Percentiles rank a stretch among this genome's conserved stretches.
These are phyloP conservation scores for Chelonus formosanus DNA, from an alignment of 2,888 invertebrate genomes.

Conservation along the genomic window DNA sequence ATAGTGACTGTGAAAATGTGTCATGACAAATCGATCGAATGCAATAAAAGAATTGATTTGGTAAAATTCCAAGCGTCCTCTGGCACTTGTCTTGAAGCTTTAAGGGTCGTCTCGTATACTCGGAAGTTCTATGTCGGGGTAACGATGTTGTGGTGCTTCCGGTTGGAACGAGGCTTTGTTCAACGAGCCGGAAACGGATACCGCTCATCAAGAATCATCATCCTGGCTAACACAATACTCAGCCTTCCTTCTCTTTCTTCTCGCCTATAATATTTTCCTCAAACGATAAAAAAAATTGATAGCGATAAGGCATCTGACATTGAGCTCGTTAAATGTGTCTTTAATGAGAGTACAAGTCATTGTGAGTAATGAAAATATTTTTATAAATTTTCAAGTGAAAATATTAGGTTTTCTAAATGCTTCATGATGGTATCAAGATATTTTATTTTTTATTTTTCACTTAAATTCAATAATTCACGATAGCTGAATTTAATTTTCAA, in stretches of 20 bases:
- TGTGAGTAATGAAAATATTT: too few relatives aligned
- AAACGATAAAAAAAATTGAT: conserved; percentile 13
- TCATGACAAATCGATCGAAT: conserved; percentile 19
- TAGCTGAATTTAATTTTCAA: too few relatives aligned
- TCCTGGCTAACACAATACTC: conserved; percentile 41
- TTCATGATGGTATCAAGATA: too few relatives aligned
- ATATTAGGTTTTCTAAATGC: too few relatives aligned
- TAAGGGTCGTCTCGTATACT: conserved; percentile 28
- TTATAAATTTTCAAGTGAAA: too few relatives aligned
- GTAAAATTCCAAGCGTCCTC: conserved; percentile 3
- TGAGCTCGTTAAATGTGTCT: too few relatives aligned
- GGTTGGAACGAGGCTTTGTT: conserved; percentile 58
- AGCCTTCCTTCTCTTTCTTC: conserved; percentile 25
- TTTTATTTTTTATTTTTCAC: too few relatives aligned
- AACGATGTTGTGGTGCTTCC: conserved; percentile 61
- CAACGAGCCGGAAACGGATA: conserved; percentile 60
- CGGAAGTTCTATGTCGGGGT: conserved; percentile 50
- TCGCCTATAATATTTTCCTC: conserved; percentile 24
- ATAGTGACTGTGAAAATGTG: conserved; percentile 1
- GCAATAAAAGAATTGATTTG: conserved; percentile 17
- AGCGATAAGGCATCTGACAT: not conserved
- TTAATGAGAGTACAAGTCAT: too few relatives aligned
- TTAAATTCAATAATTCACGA: too few relatives aligned
- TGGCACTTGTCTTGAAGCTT: conserved; percentile 18
- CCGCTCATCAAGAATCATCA: conserved; percentile 62